Base-by-base conservation (phyloP, 2,797 vertebrate species). In the Gadopsis bispinosus region DNA sequence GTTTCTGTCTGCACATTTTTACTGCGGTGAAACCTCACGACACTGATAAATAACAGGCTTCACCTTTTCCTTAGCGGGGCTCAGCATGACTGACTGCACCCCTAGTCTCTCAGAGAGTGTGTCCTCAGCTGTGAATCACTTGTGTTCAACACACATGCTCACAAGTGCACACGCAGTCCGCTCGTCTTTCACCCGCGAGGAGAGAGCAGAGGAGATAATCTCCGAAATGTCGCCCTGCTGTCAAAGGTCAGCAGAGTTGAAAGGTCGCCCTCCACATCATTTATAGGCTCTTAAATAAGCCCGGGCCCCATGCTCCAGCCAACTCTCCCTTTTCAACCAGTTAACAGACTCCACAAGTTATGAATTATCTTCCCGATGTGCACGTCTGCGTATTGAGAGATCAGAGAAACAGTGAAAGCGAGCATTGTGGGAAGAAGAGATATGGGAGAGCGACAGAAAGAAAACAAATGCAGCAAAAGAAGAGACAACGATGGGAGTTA, bases 281-380 rank as follows among this genome's bases (percentile, higher is more conserved):
- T 97, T 97, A 96, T 96, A 96, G 96, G 94, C 94, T 96, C 95
- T 86, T 96, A 97, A 98, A 96, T 96, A 96, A 95, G 95, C 90
- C 94, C 92, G 84, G 95, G 93, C 95, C 92, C 93, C 50, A 81
- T 88, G 74, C 94, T 95, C 90, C 90, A 88, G 79, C 79, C 93
- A 92, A 93, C 94, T 92, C 90, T 93, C 93, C 95, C 86, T 83
- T 87, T 91, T 87, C 91, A 93, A 93, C 92, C 93, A 93, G 71
- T 81, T 91, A 96, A 96, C 94, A 89, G 91, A 95, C 93, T 94
- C 91, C 67, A 81, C 78, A 76, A 90, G 83, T 87, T 90, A 87
- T 81, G 79, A 89, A 75, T 90, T 90, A 91, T 88, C 73, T 41
- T 62, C 1, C 53, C 58, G 19, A 17, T 37, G 65, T 60, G 61